A percentile compares a stretch with the other conserved stretches of the same genome.
phyloP scores from a whole-genome alignment of 2,797 vertebrate genomes.

The Gallinago nigripennis region DNA sequence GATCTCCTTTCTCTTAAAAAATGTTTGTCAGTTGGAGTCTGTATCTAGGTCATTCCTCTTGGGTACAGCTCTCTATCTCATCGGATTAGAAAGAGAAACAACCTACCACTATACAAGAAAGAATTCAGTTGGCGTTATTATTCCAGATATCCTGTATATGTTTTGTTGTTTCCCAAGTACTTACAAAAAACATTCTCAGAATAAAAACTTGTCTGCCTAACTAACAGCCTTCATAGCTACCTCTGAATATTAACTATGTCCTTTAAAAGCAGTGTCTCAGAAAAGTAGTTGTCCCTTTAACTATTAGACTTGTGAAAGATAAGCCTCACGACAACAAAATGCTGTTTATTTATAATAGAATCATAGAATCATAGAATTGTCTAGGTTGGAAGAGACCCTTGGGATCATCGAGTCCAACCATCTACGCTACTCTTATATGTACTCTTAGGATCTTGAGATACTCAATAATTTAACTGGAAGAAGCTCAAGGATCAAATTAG shows the following conservation, averaged over 20 bases:
- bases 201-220: neutral
- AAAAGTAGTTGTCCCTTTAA: neutral
- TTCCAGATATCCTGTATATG: neutral
- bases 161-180: neutral
- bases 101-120: neutral
- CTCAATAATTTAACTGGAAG: neutral
- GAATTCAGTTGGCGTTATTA: neutral
- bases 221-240: neutral
- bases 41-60: slow-evolving; percentile 43
- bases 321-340: neutral
- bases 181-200: neutral
- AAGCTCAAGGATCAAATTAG: neutral
- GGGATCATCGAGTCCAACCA: no score
- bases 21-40: slow-evolving; percentile 9
- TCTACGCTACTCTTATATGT: no score
- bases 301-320: neutral
- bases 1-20: slow-evolving; percentile 25
- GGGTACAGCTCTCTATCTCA: slow-evolving; percentile 5
- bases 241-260: neutral
- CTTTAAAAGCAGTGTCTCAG: neutral
- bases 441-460: neutral
- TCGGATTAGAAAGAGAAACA: slow-evolving; percentile 27
- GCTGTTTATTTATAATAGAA: neutral
- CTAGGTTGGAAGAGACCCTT: no score
- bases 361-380: no score